These are phyloP conservation scores for Clarias magur DNA, from an alignment of 2,113 vertebrate genomes.

Conservation along the genomic window DNA sequence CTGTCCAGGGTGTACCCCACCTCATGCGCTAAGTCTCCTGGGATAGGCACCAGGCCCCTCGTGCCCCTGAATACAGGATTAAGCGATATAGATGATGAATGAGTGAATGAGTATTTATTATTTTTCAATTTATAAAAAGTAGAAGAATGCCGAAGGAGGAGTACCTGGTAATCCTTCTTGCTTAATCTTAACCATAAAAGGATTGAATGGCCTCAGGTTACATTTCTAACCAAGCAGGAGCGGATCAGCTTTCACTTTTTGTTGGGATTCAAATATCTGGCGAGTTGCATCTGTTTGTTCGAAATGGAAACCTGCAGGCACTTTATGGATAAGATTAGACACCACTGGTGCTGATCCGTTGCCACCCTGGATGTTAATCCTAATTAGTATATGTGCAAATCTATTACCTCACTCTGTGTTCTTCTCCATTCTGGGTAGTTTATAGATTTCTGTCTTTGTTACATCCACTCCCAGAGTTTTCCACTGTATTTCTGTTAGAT, in stretches of 20 bases:
- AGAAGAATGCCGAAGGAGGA: too few relatives aligned
- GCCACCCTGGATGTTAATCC: conserved; percentile 6
- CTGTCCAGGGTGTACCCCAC: too few relatives aligned
- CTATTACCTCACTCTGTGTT: not conserved
- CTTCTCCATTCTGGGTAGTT: not conserved
- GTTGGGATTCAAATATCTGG: not conserved
- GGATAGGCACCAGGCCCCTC: too few relatives aligned
- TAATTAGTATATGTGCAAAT: conserved; percentile 8
- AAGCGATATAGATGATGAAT: too few relatives aligned
- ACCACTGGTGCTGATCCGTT: not conserved
- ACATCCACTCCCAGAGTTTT: not conserved
- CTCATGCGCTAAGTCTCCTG: too few relatives aligned
- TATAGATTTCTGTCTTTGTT: not conserved
- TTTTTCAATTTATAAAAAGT: not conserved
- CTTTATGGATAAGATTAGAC: not conserved
- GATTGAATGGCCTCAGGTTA: not conserved
- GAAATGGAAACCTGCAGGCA: not conserved
- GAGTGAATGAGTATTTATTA: too few relatives aligned
- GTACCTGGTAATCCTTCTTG: not conserved
- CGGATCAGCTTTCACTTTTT: not conserved
- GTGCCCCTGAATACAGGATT: too few relatives aligned
- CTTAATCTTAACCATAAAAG: not conserved
- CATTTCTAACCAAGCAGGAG: not conserved
- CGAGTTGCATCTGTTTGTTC: not conserved
- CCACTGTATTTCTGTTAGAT: not conserved